A percentile compares a stretch with the other conserved stretches of the same genome.
Evolutionary conservation across 2,888 invertebrate genomes (phyloP).

Genomic region (Epistrophe eligans): DNA sequence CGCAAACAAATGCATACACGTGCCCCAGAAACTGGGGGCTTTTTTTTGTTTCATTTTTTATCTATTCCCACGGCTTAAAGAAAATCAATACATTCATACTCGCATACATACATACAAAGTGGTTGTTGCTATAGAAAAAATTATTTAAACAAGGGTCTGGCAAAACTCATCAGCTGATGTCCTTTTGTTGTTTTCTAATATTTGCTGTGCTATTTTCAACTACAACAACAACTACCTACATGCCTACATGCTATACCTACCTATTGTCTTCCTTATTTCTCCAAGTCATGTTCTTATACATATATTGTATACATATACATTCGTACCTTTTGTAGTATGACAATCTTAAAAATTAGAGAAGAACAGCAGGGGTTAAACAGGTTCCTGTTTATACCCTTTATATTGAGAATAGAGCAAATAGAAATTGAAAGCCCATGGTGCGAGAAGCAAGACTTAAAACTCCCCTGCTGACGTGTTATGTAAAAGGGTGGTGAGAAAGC

Average conservation of each 20-base stretch:
- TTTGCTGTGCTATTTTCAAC: constrained; percentile 34
- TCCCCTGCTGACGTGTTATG: constrained; percentile 16
- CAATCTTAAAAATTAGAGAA: not conserved
- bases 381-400: constrained; percentile 24
- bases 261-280: constrained; percentile 11
- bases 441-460: not conserved
- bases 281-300: not conserved
- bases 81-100: constrained; percentile 57
- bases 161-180: constrained; percentile 54
- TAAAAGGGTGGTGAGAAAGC: constrained; percentile 22
- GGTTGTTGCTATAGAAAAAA: constrained; percentile 22
- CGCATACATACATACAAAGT: constrained; percentile 19
- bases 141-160: not conserved
- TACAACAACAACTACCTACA: not conserved
- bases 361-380: constrained; percentile 22
- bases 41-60: constrained; percentile 11
- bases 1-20: constrained; percentile 54
- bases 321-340: not conserved
- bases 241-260: too few relatives aligned
- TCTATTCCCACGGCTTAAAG: constrained; percentile 45
- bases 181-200: constrained; percentile 35
- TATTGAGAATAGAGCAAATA: not conserved
- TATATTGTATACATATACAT: too few relatives aligned
- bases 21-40: constrained; percentile 47
- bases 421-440: constrained; percentile 34